A percentile compares a stretch with the other conserved stretches of the same genome.
Conservation (phyloP, 2,888 invertebrate species). For the Boloria euphrosyne region DNA sequence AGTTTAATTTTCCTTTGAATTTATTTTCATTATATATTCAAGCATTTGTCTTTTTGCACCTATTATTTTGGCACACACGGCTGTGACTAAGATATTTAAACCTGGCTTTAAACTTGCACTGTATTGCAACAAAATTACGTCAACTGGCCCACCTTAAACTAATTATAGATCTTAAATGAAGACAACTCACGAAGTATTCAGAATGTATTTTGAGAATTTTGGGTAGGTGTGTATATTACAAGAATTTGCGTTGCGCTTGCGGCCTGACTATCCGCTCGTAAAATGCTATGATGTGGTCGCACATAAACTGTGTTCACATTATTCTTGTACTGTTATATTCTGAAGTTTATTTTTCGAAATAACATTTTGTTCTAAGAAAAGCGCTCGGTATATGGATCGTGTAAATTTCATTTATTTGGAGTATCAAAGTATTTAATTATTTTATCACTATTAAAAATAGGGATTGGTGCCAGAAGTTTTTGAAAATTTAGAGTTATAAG, state of each 20-base stretch:
- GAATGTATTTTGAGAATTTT: slow-evolving; percentile 32
- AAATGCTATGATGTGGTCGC: slow-evolving; percentile 48
- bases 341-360: slow-evolving; percentile 30
- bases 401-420: slow-evolving; percentile 23
- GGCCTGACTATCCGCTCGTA: slow-evolving; percentile 49
- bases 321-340: slow-evolving; percentile 24
- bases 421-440: background rate
- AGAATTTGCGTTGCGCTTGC: slow-evolving; percentile 46
- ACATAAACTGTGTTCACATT: slow-evolving; percentile 25
- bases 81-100: slow-evolving; percentile 9
- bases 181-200: slow-evolving; percentile 24
- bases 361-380: slow-evolving; percentile 25
- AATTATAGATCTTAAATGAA: slow-evolving; percentile 26
- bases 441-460: no score
- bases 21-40: background rate
- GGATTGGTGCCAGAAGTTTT: no score
- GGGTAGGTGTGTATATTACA: slow-evolving; percentile 37
- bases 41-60: background rate
- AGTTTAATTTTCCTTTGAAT: background rate
- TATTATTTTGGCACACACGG: slow-evolving; percentile 10
- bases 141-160: slow-evolving; percentile 16
- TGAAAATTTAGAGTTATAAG: no score
- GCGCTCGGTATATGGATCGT: slow-evolving; percentile 21
- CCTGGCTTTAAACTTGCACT: slow-evolving; percentile 10
- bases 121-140: slow-evolving; percentile 20